phyloP scores from a whole-genome alignment of 2,113 vertebrate species.

The Cisticola juncidis region DNA sequence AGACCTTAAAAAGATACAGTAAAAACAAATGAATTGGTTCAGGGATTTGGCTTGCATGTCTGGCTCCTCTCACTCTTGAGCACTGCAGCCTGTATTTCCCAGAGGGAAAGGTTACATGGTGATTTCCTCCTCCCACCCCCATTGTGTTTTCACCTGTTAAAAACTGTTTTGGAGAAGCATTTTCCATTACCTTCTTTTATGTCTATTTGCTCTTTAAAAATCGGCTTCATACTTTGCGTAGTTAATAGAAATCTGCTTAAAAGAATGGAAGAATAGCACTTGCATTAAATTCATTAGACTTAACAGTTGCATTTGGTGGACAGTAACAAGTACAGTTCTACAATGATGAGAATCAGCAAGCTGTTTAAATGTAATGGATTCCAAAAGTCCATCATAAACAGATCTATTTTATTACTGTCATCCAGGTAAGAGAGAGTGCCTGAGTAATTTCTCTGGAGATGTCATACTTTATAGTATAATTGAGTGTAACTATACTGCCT shows the following conservation, averaged over 20 bases:
- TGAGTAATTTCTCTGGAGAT: constrained; percentile 62
- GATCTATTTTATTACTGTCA: constrained; percentile 68
- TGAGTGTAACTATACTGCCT: constrained; percentile 59
- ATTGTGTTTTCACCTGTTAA: not conserved
- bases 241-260: constrained; percentile 32
- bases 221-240: not conserved
- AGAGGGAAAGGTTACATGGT: not conserved
- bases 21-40: not conserved
- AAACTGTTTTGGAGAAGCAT: not conserved
- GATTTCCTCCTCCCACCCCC: fast-evolving
- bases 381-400: constrained; percentile 62
- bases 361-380: constrained; percentile 48
- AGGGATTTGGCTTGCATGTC: not conserved
- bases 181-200: not conserved
- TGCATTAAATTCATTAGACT: constrained; percentile 30
- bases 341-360: constrained; percentile 47
- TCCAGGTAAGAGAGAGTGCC: constrained; percentile 57
- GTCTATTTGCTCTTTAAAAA: not conserved
- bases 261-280: constrained; percentile 20
- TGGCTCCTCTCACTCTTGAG: not conserved
- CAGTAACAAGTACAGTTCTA: constrained; percentile 4
- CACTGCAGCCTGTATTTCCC: not conserved
- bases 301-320: constrained; percentile 30
- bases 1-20: not conserved
- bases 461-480: constrained; percentile 66